A percentile compares a stretch with the other conserved stretches of the same genome.
Conservation (phyloP, 1,140 invertebrate species). For the Protaetia brevitarsis region DNA sequence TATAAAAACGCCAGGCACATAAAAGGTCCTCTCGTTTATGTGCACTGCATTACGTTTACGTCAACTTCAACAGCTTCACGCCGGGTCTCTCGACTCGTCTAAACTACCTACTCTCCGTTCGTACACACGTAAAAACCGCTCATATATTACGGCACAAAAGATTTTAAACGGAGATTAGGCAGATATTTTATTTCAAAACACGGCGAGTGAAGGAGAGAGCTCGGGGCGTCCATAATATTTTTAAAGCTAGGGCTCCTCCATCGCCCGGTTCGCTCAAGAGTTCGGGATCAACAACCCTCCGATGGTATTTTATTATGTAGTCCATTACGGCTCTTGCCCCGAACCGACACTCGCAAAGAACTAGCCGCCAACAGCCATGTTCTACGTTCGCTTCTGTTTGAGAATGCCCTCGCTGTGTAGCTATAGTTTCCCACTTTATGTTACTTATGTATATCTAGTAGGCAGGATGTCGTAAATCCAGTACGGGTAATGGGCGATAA, state of each 20-base stretch:
- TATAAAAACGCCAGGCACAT: no score
- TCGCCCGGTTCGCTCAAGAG: not conserved
- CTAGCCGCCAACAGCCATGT: not conserved
- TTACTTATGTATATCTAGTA: no score
- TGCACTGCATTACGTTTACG: not conserved
- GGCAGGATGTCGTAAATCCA: no score
- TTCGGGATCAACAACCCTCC: constrained; percentile 11
- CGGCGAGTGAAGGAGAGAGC: not conserved
- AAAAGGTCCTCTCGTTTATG: not conserved
- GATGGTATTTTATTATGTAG: constrained; percentile 18
- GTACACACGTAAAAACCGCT: not conserved
- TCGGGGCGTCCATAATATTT: constrained; percentile 6
- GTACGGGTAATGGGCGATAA: no score
- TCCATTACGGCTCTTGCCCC: not conserved
- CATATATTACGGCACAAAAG: constrained; percentile 17
- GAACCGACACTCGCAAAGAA: constrained; percentile 11
- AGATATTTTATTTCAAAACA: constrained; percentile 19
- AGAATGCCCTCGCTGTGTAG: no score
- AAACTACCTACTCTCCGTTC: not conserved
- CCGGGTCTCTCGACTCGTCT: not conserved
- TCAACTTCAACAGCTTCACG: constrained; percentile 1
- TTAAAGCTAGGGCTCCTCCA: not conserved
- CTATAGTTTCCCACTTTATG: no score
- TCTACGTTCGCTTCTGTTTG: no score
- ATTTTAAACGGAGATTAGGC: constrained; percentile 18